Conservation (phyloP, 2,888 invertebrate species). For the Zaprionus lineosus region DNA sequence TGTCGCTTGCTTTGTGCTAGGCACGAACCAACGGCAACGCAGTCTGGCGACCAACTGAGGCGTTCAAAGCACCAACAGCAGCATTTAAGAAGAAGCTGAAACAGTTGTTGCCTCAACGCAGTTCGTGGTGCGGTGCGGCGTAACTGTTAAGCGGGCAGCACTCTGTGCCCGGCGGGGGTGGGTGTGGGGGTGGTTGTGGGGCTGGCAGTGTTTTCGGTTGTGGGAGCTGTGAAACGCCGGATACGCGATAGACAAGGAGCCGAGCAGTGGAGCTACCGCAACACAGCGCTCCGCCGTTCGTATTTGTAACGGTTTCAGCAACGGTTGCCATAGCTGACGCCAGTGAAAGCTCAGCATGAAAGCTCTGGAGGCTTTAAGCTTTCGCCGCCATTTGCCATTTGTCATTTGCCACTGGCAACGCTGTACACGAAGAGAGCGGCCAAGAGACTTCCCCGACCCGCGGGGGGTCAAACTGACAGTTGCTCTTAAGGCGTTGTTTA, state of each 20-base stretch:
- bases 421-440: slow-evolving; percentile 5
- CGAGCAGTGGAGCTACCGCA: no score
- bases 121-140: background rate
- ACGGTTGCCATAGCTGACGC: no score
- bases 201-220: no score
- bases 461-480: background rate
- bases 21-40: slow-evolving; percentile 64
- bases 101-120: slow-evolving; percentile 33
- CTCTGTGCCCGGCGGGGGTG: no score
- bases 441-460: background rate
- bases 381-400: no score
- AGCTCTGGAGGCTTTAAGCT: no score
- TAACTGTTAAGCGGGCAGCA: background rate
- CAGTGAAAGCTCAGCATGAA: no score
- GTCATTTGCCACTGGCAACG: slow-evolving; percentile 32
- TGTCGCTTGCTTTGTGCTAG: slow-evolving; percentile 28
- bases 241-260: no score
- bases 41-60: slow-evolving; percentile 74
- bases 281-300: no score
- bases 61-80: slow-evolving; percentile 46
- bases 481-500: slow-evolving; percentile 28
- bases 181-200: slow-evolving; percentile 2
- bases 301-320: no score
- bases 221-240: no score
- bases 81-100: slow-evolving; percentile 64